These are phyloP conservation scores for Drosophila dunni DNA, from an alignment of 1,140 invertebrate genomes.

Conservation along the genomic window DNA sequence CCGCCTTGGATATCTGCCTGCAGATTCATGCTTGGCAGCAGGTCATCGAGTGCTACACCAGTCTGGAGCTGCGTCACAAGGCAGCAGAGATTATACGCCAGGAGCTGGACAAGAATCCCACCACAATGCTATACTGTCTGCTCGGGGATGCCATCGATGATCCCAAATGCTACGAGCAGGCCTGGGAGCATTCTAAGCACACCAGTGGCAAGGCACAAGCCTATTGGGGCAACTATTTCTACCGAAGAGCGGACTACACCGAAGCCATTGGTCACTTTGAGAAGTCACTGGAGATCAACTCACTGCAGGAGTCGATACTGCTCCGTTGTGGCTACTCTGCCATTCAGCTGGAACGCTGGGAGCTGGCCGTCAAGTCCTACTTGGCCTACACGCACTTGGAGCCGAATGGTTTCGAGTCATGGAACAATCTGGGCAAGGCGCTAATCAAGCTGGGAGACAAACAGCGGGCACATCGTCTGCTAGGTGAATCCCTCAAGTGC, in stretches of 20 bases:
- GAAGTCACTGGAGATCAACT: conserved; percentile 93
- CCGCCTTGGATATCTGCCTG: conserved; percentile 94
- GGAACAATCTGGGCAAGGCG: conserved; percentile 98
- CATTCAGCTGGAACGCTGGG: conserved; percentile 92
- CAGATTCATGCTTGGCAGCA: conserved; percentile 95
- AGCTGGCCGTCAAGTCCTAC: conserved; percentile 93
- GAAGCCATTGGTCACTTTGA: conserved; percentile 92
- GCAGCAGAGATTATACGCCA: conserved; percentile 95
- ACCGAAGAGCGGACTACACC: conserved; percentile 89
- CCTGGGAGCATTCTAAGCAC: conserved; percentile 94
- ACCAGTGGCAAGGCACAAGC: conserved; percentile 92
- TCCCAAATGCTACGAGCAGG: conserved; percentile 93
- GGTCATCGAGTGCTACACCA: conserved; percentile 95
- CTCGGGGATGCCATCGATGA: conserved; percentile 91
- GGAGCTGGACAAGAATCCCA: conserved; percentile 92
- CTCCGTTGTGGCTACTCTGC: conserved; percentile 94
- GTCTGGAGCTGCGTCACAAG: conserved; percentile 93
- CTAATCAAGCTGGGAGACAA: conserved; percentile 96
- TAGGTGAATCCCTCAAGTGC: conserved; percentile 96
- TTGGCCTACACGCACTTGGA: conserved; percentile 94
- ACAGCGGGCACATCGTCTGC: conserved; percentile 91
- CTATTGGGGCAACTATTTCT: conserved; percentile 93
- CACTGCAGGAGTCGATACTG: conserved; percentile 93
- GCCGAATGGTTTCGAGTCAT: conserved; percentile 96
- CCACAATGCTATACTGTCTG: conserved; percentile 94